A percentile compares a stretch with the other conserved stretches of the same genome.
phyloP scores from a whole-genome alignment of 2,888 invertebrate genomes.

The Zele albiditarsus region DNA sequence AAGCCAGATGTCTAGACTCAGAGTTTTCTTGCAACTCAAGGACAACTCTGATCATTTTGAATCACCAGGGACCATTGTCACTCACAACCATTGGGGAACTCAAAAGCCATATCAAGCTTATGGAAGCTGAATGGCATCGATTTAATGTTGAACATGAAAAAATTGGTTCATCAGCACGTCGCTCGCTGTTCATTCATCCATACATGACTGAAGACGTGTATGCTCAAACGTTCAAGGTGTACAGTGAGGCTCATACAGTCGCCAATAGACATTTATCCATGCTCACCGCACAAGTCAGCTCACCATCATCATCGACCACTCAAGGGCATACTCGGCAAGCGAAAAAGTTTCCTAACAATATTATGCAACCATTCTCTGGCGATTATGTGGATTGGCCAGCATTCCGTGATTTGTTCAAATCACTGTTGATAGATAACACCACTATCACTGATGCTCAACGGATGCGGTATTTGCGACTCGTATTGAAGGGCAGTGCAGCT shows the following conservation, averaged over 20 bases:
- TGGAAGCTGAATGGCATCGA: background rate
- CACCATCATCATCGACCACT: too few relatives aligned
- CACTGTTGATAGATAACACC: background rate
- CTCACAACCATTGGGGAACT: background rate
- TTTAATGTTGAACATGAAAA: background rate
- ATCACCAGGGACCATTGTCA: too few relatives aligned
- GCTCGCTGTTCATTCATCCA: background rate
- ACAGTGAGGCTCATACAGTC: background rate
- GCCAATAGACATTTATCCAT: background rate
- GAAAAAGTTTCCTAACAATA: background rate
- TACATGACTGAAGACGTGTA: too few relatives aligned
- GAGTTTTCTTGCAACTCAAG: background rate
- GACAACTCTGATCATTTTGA: background rate
- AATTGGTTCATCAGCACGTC: background rate
- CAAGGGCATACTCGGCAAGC: background rate
- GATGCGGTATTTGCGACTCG: conserved; percentile 6
- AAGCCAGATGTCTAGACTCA: too few relatives aligned
- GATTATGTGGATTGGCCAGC: background rate
- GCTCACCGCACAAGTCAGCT: background rate
- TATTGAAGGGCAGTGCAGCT: background rate
- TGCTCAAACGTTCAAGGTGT: background rate
- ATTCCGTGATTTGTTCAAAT: conserved; percentile 11
- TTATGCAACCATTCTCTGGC: background rate
- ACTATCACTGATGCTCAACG: background rate
- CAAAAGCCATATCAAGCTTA: background rate